Base-by-base conservation (phyloP, 2,888 invertebrate genomes). In the Taphrorychus bicolor region DNA sequence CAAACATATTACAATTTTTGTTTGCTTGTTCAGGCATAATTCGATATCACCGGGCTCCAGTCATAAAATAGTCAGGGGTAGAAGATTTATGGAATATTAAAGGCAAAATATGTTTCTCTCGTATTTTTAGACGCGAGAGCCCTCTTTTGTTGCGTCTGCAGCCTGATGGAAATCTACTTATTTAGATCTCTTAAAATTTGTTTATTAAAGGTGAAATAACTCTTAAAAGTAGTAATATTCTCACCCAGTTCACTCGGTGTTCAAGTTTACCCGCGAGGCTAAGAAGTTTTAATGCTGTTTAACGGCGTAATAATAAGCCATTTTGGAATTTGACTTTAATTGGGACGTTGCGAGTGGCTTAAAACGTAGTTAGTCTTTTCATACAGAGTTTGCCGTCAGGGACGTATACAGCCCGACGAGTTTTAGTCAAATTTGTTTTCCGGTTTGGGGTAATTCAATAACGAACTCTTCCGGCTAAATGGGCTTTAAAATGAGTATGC, bases 231-330 rank as follows among this genome's bases (percentile, higher is more conserved):
- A 45, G 45, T 51, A 51, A 51, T 21, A 21, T n/a, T 21, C 18
- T 51, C 2, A 51, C 17, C 19, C n/a, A 51, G 7, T 49, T 51
- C 2, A 51, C 17, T 51, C n/a, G 19, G 7, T 49, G 52, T 66
- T 51, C 17, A 19, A 21, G 45, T 58, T 42, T 16, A 45, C 24
- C 58, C 45, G 42, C 45, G 22, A 45, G 9, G 14, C 51, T 49
- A 56, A n/a, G 23, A 63, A 63, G 9, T 45, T 66, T 60, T 66
- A 54, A 48, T 24, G 32, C 49, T 66, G 54, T 66, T 66, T 66
- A 60, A 52, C 45, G 21, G 54, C 23, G 49, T 40, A 59, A 60
- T 60, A 66, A 66, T 66, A 59, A 59, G 66, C 22, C 60, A 48
- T 66, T 66, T 54, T 40, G 18, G 48, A 53, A 41, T 58, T 53